Conservation (phyloP, 2,113 vertebrate species). For the Pseudorhombus dupliciocellatus region DNA sequence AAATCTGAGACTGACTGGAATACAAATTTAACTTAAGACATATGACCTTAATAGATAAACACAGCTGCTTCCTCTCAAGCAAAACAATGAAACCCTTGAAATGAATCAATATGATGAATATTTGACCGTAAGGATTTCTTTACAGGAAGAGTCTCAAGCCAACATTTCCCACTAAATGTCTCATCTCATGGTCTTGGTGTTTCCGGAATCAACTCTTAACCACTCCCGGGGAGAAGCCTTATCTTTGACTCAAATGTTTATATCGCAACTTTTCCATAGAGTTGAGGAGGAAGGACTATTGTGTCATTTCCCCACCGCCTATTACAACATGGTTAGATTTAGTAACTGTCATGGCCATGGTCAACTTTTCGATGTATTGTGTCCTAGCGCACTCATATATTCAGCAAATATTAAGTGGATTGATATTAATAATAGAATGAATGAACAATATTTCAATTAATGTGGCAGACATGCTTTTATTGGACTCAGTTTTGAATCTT, state of each 20-base stretch:
- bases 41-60: slow-evolving; percentile 47
- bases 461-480: not conserved
- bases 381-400: not conserved
- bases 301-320: slow-evolving; percentile 19
- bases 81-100: slow-evolving; percentile 53
- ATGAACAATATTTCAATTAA: no score
- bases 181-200: slow-evolving; percentile 48
- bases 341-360: not conserved
- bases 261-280: slow-evolving; percentile 20
- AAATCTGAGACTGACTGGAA: slow-evolving; percentile 24
- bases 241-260: slow-evolving; percentile 52
- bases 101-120: slow-evolving; percentile 30
- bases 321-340: not conserved
- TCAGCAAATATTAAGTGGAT: not conserved
- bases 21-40: slow-evolving; percentile 26
- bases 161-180: slow-evolving; percentile 48
- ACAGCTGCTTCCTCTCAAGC: slow-evolving; percentile 30
- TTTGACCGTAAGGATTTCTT: slow-evolving; percentile 17
- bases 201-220: slow-evolving; percentile 42
- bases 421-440: not conserved
- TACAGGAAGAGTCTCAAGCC: slow-evolving; percentile 60
- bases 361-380: not conserved
- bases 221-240: slow-evolving; percentile 62
- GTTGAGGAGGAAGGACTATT: slow-evolving; percentile 7
- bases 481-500: not conserved